Percentiles rank a stretch among this genome's conserved stretches.
These are phyloP conservation scores for Drosophila trichaetosa DNA, from an alignment of 2,888 invertebrate species.

Conservation along the genomic window DNA sequence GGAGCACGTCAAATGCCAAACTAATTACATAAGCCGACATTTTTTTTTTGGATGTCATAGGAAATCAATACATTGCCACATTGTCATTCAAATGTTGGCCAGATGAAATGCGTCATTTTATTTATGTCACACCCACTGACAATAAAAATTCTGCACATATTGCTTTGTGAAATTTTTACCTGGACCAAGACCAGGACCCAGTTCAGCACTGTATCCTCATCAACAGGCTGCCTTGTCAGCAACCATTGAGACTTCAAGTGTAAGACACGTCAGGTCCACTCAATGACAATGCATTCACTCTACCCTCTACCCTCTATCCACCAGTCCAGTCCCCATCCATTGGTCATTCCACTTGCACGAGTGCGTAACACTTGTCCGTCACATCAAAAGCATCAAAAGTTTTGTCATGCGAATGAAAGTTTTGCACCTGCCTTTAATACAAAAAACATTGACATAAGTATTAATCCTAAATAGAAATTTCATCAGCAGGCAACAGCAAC, in stretches of 20 bases:
- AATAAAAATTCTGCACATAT: conserved; percentile 53
- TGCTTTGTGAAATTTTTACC: conserved; percentile 6
- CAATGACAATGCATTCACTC: conserved; percentile 34
- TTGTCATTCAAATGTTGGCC: conserved; percentile 63
- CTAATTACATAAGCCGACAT: conserved; percentile 65
- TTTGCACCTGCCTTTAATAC: conserved; percentile 73
- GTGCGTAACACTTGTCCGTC: conserved; percentile 71
- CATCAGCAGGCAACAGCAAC: conserved; percentile 57
- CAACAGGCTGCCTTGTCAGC: conserved; percentile 63
- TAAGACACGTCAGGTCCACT: conserved; percentile 75
- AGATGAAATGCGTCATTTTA: conserved; percentile 57
- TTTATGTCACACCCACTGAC: conserved; percentile 46
- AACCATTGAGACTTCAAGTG: conserved; percentile 72
- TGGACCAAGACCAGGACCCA: neutral
- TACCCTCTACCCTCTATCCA: neutral
- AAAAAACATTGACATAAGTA: conserved; percentile 69
- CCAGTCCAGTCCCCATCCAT: neutral
- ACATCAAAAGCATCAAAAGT: conserved; percentile 79
- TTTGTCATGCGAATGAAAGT: conserved; percentile 75
- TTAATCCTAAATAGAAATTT: conserved; percentile 80
- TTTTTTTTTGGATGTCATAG: neutral
- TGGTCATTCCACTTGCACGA: conserved; percentile 51
- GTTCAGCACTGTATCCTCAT: conserved; percentile 55
- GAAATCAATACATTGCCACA: conserved; percentile 45
- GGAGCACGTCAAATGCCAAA: conserved; percentile 44